A percentile compares a stretch with the other conserved stretches of the same genome.
These are phyloP conservation scores for Limnephilus marmoratus DNA, from an alignment of 2,888 invertebrate species.

Conservation along the genomic window DNA sequence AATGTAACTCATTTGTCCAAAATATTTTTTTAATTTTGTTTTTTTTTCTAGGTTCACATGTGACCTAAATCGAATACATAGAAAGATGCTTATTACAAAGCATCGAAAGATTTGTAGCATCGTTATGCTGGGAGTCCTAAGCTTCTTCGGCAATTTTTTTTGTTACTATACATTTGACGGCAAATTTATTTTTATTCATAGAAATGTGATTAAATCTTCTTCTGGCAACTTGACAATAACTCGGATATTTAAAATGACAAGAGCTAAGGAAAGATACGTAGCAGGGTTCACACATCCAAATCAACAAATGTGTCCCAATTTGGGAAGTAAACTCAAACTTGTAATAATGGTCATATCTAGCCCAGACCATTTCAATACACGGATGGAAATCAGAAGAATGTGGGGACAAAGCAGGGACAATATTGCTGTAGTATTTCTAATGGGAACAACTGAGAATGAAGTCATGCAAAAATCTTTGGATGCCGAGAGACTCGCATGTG, in stretches of 20 bases:
- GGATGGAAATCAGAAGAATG: conserved; percentile 73
- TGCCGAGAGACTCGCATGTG: not conserved
- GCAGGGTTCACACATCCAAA: conserved; percentile 3
- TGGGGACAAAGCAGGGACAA: conserved; percentile 72
- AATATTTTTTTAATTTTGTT: not conserved
- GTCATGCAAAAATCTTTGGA: conserved; percentile 61
- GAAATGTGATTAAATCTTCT: not conserved
- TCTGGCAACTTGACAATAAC: not conserved
- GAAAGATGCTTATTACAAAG: not conserved
- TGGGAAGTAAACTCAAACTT: conserved; percentile 67
- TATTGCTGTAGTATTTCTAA: conserved; percentile 70
- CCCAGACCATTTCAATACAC: conserved; percentile 70
- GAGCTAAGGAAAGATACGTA: not conserved
- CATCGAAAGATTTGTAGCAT: not conserved
- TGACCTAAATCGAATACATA: not conserved
- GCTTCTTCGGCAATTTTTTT: not conserved
- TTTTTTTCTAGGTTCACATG: not conserved
- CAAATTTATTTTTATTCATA: not conserved
- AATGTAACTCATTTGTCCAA: not conserved
- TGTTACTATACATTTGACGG: not conserved
- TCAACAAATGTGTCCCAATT: not conserved
- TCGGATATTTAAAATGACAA: not conserved
- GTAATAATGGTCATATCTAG: conserved; percentile 71
- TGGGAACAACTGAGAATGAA: not conserved
- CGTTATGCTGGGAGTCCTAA: not conserved